Evolutionary conservation across 2,888 invertebrate genomes (phyloP).

Genomic region (Diarsia brunnea): DNA sequence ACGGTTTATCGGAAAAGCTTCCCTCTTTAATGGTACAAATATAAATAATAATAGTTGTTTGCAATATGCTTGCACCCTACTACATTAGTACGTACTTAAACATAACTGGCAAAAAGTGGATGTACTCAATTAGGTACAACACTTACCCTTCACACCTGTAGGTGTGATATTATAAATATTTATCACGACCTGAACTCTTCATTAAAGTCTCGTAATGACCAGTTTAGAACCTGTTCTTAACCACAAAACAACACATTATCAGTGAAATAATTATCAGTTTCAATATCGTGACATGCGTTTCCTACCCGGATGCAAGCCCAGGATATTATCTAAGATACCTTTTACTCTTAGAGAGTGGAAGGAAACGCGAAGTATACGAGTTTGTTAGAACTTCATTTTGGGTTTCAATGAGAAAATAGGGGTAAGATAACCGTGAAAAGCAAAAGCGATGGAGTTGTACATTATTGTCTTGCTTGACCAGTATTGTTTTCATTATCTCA

Average conservation of each 20-base stretch:
- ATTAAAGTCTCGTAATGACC: constrained; percentile 12
- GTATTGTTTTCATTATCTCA: not conserved
- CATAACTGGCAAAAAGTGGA: too few relatives aligned
- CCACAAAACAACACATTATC: constrained; percentile 35
- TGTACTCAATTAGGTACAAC: too few relatives aligned
- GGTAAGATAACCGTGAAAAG: not conserved
- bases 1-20: too few relatives aligned
- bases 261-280: constrained; percentile 47
- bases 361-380: constrained; percentile 26
- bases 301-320: constrained; percentile 64
- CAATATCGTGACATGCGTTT: constrained; percentile 59
- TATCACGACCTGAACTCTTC: constrained; percentile 22
- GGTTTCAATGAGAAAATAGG: constrained; percentile 2
- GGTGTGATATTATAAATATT: not conserved
- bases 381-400: constrained; percentile 6
- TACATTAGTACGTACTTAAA: too few relatives aligned
- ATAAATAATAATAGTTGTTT: too few relatives aligned
- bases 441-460: not conserved
- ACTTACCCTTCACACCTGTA: too few relatives aligned
- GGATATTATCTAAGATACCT: constrained; percentile 65
- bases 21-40: too few relatives aligned
- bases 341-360: constrained; percentile 34
- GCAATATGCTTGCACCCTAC: too few relatives aligned
- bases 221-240: constrained; percentile 26
- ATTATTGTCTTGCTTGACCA: constrained; percentile 1